Evolutionary conservation across 2,797 vertebrate species (phyloP), one percentile per base, ranked within the genome.

Genomic region (Lateolabrax maculatus): DNA sequence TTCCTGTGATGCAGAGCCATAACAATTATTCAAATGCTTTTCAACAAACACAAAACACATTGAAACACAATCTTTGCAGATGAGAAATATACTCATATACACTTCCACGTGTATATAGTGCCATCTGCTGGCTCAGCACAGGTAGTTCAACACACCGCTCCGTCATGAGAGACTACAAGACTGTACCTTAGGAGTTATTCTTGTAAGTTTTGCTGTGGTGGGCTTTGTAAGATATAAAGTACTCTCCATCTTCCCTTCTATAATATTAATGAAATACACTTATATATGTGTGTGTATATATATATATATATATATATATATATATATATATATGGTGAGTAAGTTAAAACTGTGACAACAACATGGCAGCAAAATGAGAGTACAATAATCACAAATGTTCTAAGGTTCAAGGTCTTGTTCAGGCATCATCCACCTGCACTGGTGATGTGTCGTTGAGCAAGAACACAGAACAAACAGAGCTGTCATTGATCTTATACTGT

Each of bases 71-170:
- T 34, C 21, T 49, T 23, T 31, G 18, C 29, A 46, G 15, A 41
- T 29, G 6, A 51, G 12, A 51, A 52, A 23, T 23, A 18, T 6
- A 6, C 31, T 19, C 15, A 19, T 9, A 3, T 7, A 2, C 2
- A 23, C 46, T 78, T 71, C 3, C 18, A 58, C 10, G 43, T 49
- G 69, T 41, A 57, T 48, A 49, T 44, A 75, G 80, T 48, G 84
- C 86, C 90, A 84, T 75, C 92, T 91, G 77, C 57, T 91, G 90
- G 77, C n/a, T 9, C 0, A 51, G 9, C 3, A 21, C 11, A 63
- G 1, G 9, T 13, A 81, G 9, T 58, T 64, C 39, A 65, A 39
- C 27, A 16, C 0, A 27, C 5, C 1, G 2, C 1, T 15, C 19
- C 16, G 11, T 5, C 52, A 27, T 4, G 19, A 6, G 18, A 12